Evolutionary conservation across 1,140 invertebrate genomes (phyloP).

Genomic region (Penaeus chinensis): DNA sequence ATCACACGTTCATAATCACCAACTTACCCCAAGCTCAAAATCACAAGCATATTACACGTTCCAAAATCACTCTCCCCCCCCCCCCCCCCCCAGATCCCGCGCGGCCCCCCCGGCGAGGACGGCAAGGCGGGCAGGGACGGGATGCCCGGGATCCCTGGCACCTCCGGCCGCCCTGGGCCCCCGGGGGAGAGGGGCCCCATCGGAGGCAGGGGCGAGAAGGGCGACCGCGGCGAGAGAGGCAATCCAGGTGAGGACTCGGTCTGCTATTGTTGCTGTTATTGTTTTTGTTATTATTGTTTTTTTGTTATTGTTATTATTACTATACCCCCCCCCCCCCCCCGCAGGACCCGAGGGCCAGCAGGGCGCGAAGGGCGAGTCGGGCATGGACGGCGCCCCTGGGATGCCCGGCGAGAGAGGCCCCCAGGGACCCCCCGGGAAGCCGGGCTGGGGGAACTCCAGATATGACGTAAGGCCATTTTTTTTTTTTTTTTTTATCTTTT

Average conservation of each 20-base stretch:
- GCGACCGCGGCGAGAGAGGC: conserved; percentile 23
- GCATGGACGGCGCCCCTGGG: conserved; percentile 68
- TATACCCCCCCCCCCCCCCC: neutral
- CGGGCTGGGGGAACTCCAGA: conserved; percentile 43
- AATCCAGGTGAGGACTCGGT: neutral
- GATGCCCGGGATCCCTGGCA: neutral
- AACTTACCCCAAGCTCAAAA: no score
- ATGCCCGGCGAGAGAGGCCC: conserved; percentile 64
- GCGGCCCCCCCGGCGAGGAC: conserved; percentile 24
- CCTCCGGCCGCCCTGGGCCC: conserved; percentile 24
- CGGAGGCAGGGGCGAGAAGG: conserved; percentile 20
- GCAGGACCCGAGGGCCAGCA: conserved; percentile 33
- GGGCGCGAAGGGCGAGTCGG: conserved; percentile 73
- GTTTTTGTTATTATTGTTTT: neutral
- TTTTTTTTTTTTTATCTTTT: no score
- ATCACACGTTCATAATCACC: no score
- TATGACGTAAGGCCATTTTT: conserved; percentile 27
- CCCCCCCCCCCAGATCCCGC: conserved; percentile 21
- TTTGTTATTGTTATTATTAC: neutral
- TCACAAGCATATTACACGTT: no score
- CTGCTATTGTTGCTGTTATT: neutral
- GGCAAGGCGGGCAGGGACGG: conserved; percentile 31
- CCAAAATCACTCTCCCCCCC: no score
- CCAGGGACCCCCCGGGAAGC: conserved; percentile 64
- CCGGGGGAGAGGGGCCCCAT: conserved; percentile 11